Evolutionary conservation across 2,888 invertebrate species (phyloP), one percentile per base, ranked within the genome.

Genomic region (Marasmarcha lunaedactyla): DNA sequence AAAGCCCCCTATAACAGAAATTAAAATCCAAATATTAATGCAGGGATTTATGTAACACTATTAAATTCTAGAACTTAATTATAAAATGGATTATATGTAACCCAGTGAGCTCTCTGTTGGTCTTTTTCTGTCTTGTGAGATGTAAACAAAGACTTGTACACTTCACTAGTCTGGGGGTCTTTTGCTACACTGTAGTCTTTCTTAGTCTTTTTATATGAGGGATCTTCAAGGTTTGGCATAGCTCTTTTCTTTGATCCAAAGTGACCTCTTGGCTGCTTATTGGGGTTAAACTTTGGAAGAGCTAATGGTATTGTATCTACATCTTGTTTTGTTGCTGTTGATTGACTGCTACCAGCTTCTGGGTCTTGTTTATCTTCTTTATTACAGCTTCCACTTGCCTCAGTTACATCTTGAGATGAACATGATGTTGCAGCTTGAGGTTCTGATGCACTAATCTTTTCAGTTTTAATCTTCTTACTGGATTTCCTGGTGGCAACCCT

Each of bases 1-100:
- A n/a, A n/a, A n/a, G n/a, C n/a, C n/a, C n/a, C n/a, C n/a, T n/a
- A n/a, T n/a, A n/a, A n/a, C n/a, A n/a, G n/a, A n/a, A n/a, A n/a
- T n/a, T n/a, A n/a, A n/a, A n/a, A n/a, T n/a, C n/a, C n/a, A n/a
- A n/a, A n/a, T n/a, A n/a, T n/a, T n/a, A n/a, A n/a, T n/a, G n/a
- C n/a, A n/a, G n/a, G n/a, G n/a, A n/a, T n/a, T n/a, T n/a, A n/a
- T n/a, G n/a, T n/a, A n/a, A n/a, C n/a, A n/a, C n/a, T n/a, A n/a
- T n/a, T n/a, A n/a, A n/a, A n/a, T n/a, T n/a, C n/a, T n/a, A n/a
- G n/a, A n/a, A n/a, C n/a, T 81, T 77, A 92, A 78, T 94, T 94
- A 67, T 94, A 95, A 71, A 94, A 94, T 37, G 98, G 98, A 85
- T 98, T 98, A 59, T 95, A 97, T 0, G 98, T 98, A 40, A 98